Conservation (phyloP, 2,797 vertebrate genomes). For the Tragelaphus oryx region DNA sequence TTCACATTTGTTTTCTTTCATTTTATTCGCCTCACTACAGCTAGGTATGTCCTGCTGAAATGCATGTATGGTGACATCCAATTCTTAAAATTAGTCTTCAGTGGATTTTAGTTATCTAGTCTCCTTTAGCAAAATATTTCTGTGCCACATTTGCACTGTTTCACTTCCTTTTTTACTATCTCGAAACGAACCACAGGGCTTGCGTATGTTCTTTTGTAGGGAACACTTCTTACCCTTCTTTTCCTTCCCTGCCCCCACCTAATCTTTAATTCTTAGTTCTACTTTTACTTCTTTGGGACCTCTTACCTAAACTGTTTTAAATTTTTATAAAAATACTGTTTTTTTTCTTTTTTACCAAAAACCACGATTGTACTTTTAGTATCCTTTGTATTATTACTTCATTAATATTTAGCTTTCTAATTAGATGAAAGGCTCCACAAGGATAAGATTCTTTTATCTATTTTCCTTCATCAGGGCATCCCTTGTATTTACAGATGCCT, state of each 20-base stretch:
- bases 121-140: background rate
- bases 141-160: background rate
- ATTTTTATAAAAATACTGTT: background rate
- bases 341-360: background rate
- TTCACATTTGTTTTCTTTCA: background rate
- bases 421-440: background rate
- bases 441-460: background rate
- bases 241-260: background rate
- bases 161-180: background rate
- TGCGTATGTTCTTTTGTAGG: background rate
- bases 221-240: background rate
- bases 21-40: background rate
- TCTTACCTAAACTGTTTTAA: background rate
- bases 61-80: background rate
- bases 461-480: background rate
- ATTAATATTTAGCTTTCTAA: background rate
- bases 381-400: background rate
- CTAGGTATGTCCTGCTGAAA: background rate
- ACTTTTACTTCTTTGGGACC: background rate
- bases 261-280: background rate
- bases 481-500: background rate
- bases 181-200: background rate
- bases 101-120: background rate
- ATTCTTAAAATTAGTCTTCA: background rate
- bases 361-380: background rate